Conservation (phyloP, 2,797 vertebrate species). For the Protonibea diacanthus region DNA sequence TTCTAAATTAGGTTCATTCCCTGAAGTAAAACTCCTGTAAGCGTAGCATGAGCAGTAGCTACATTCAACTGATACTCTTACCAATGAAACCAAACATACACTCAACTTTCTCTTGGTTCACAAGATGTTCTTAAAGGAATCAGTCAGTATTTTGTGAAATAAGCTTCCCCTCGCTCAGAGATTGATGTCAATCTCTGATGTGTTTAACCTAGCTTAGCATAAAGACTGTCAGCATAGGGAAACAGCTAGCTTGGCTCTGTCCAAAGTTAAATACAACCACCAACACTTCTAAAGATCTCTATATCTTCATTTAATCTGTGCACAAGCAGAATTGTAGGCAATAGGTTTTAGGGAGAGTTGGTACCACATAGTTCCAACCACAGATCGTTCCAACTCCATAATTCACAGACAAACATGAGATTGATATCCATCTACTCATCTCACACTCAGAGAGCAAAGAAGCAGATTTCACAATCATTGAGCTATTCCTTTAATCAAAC, state of each 20-base stretch:
- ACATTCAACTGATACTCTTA: slow-evolving; percentile 1
- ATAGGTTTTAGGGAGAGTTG: too few species aligned
- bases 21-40: background rate
- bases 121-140: background rate
- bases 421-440: background rate
- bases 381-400: background rate
- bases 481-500: background rate
- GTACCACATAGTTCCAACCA: too few species aligned
- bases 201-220: background rate
- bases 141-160: background rate
- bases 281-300: too few species aligned
- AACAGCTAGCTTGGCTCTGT: too few species aligned
- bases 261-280: too few species aligned
- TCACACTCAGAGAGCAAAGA: too few species aligned
- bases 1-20: background rate
- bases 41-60: background rate
- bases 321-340: too few species aligned
- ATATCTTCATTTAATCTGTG: too few species aligned
- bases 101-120: background rate
- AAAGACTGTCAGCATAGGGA: too few species aligned
- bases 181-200: background rate
- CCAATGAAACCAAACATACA: background rate
- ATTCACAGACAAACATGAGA: background rate
- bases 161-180: background rate
- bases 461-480: background rate